These are phyloP conservation scores for Poecile atricapillus DNA, from an alignment of 2,113 vertebrate species.

Conservation along the genomic window DNA sequence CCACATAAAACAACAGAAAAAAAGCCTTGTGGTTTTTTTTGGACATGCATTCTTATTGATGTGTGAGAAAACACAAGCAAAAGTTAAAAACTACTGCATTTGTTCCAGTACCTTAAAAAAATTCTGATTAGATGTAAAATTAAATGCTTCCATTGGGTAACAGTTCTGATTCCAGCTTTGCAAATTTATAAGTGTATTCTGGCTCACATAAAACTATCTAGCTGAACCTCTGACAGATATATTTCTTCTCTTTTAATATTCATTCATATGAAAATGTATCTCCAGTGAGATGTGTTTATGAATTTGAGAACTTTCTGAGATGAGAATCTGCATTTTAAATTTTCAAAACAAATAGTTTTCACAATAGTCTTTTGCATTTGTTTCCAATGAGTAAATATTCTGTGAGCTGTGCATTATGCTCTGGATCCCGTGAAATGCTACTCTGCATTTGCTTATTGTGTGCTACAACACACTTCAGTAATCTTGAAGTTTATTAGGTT, in stretches of 20 bases:
- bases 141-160: conserved; percentile 46
- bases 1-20: background rate
- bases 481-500: background rate
- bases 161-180: background rate
- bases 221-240: conserved; percentile 25
- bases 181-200: conserved; percentile 33
- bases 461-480: background rate
- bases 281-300: conserved; percentile 17
- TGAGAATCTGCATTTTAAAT: background rate
- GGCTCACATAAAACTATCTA: background rate
- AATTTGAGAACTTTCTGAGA: background rate
- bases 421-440: background rate
- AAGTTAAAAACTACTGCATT: background rate
- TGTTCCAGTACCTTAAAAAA: background rate
- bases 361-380: background rate
- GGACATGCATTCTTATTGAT: accelerated
- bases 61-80: background rate
- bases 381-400: conserved; percentile 16
- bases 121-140: conserved; percentile 5
- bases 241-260: conserved; percentile 17
- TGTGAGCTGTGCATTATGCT: background rate
- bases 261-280: background rate
- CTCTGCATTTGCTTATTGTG: background rate
- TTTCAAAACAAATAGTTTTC: background rate
- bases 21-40: background rate